Evolutionary conservation across 92 coral and sea anemone species (phyloP).

Genomic region (Heliopora coerulea): DNA sequence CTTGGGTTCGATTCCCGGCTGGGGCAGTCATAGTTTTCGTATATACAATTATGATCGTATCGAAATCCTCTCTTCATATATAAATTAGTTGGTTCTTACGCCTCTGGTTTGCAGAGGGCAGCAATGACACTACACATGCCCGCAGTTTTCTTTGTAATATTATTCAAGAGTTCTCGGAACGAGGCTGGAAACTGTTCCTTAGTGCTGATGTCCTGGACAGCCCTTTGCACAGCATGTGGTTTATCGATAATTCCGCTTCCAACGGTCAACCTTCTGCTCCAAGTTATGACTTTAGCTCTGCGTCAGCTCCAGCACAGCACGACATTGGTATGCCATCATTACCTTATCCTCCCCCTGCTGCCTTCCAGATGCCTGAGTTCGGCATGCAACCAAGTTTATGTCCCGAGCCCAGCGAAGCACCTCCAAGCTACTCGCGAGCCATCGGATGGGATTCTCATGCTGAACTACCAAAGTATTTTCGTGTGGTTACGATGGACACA

Average conservation of each 20-base stretch:
- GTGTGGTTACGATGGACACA: too few relatives aligned
- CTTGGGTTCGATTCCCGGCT: too few relatives aligned
- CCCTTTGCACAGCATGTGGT: constrained; percentile 14
- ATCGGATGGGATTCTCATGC: not conserved
- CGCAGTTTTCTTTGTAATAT: constrained; percentile 46
- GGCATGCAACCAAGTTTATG: constrained; percentile 12
- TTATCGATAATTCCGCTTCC: constrained; percentile 41
- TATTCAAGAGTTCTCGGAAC: constrained; percentile 34
- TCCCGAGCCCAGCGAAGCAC: not conserved
- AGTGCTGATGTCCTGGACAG: constrained; percentile 19
- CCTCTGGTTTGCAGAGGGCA: not conserved
- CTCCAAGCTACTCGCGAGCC: not conserved
- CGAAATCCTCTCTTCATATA: too few relatives aligned
- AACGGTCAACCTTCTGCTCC: constrained; percentile 11
- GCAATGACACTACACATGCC: constrained; percentile 7
- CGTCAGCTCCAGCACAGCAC: constrained; percentile 5
- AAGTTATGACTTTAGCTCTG: constrained; percentile 6
- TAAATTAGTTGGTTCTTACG: too few relatives aligned
- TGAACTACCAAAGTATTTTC: too few relatives aligned
- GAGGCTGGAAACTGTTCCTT: constrained; percentile 32
- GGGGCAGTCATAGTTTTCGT: too few relatives aligned
- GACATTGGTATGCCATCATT: not conserved
- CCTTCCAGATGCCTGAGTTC: not conserved
- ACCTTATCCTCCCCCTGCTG: constrained; percentile 4
- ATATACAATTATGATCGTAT: too few relatives aligned